Base-by-base conservation (phyloP, 1,140 invertebrate species). In the Leguminivora glycinivorella region DNA sequence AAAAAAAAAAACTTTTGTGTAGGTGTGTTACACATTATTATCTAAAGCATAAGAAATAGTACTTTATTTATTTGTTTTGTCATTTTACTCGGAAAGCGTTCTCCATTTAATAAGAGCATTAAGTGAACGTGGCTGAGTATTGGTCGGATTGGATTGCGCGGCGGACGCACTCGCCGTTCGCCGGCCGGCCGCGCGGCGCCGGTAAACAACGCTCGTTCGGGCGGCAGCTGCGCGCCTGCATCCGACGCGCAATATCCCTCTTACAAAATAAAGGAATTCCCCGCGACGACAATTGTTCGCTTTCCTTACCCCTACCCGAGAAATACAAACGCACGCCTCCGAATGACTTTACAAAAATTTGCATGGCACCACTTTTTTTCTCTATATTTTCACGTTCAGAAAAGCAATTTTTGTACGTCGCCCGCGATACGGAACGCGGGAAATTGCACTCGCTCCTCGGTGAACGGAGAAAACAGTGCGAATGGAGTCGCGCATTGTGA, bases 261-360 rank as follows among this genome's bases (percentile, higher is more conserved):
- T 82, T 75, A 79, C 84, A 88, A 88, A 89, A 89, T 89, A 90
- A 91, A 88, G 82, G 83, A 88, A 82, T 84, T 81, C 83, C 73
- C 77, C 78, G 85, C 84, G 84, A 89, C 84, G 84, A 89, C 86
- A 87, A 89, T 89, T 84, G 87, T 84, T 88, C 86, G 87, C 83
- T 81, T 86, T 81, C 81, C 84, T 86, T 85, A 84, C 87, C 85
- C 85, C 83, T 75, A 77, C 82, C 83, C 84, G 80, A 88, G 84
- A 87, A 89, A 91, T 91, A 88, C 88, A 89, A 90, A 89, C 87
- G 87, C 82, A 88, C 86, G 89, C 83, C 85, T 85, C 74, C 87
- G 85, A 89, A 91, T 88, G 87, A 89, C 89, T 90, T 89, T 89
- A 91, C 87, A 89, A 89, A 91, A 91, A 91, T 91, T 90, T 91